A percentile compares a stretch with the other conserved stretches of the same genome.
phyloP scores from a whole-genome alignment of 2,888 invertebrate genomes.

The Achlya flavicornis region DNA sequence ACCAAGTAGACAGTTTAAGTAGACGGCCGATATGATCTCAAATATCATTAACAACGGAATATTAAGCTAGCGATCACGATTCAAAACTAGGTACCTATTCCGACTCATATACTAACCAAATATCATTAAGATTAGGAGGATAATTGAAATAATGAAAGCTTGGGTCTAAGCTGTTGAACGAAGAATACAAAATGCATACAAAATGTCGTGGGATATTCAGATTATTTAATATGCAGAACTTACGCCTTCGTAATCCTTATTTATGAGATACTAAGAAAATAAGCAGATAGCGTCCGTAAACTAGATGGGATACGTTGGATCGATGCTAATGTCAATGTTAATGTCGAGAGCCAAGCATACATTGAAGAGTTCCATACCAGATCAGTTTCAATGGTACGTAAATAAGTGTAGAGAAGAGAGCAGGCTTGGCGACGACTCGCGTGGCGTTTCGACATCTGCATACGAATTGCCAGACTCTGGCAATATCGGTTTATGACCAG shows the following conservation, averaged over 20 bases:
- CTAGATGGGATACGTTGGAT: neutral
- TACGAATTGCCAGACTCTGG: slow-evolving; percentile 55
- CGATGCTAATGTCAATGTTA: slow-evolving; percentile 1
- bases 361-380: slow-evolving; percentile 2
- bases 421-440: slow-evolving; percentile 38
- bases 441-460: slow-evolving; percentile 61
- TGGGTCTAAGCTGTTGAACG: neutral
- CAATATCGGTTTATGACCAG: slow-evolving; percentile 48
- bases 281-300: slow-evolving; percentile 2
- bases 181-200: neutral
- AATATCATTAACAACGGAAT: neutral
- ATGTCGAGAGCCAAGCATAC: neutral
- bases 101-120: neutral
- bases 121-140: neutral
- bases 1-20: neutral
- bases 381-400: slow-evolving; percentile 35
- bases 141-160: neutral
- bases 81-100: neutral
- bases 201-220: neutral
- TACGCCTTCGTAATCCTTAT: neutral
- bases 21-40: neutral
- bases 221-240: neutral
- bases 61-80: neutral
- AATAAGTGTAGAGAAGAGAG: slow-evolving; percentile 27
- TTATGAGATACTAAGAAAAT: slow-evolving; percentile 1